Conservation (phyloP, 2,888 invertebrate species). For the Temnothorax unifasciatus region DNA sequence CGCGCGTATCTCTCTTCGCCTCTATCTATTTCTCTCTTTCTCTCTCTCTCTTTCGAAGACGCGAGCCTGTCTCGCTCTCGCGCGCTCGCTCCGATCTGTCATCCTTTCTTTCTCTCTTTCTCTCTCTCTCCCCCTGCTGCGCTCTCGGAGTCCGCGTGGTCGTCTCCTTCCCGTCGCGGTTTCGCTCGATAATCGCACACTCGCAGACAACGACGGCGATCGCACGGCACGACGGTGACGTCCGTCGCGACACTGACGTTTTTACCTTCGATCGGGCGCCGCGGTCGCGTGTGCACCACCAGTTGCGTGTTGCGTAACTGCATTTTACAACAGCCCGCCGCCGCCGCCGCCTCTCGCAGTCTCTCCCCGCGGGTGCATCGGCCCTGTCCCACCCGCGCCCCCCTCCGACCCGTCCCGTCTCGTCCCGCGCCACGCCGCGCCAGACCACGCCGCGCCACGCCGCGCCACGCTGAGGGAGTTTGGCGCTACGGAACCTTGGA, state of each 20-base stretch:
- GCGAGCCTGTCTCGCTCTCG: slow-evolving; percentile 3
- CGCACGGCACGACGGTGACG: slow-evolving; percentile 40
- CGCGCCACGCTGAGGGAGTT: slow-evolving; percentile 13
- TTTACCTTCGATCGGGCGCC: slow-evolving; percentile 62
- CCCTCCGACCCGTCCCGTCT: background rate
- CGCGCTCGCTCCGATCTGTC: background rate
- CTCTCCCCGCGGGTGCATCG: slow-evolving; percentile 40
- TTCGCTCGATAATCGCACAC: slow-evolving; percentile 50
- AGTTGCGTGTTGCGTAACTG: slow-evolving; percentile 84
- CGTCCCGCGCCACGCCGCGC: background rate
- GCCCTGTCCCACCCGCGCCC: slow-evolving; percentile 45
- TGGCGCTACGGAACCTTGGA: slow-evolving; percentile 22
- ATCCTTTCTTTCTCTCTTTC: background rate
- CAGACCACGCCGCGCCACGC: background rate
- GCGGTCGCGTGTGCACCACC: slow-evolving; percentile 81
- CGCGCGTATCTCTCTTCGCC: slow-evolving; percentile 24
- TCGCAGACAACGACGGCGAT: slow-evolving; percentile 44
- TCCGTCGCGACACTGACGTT: slow-evolving; percentile 70
- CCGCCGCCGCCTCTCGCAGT: no score
- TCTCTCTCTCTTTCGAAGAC: slow-evolving; percentile 4
- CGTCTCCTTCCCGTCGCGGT: slow-evolving; percentile 5
- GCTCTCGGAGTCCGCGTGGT: slow-evolving; percentile 24
- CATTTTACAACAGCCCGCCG: slow-evolving; percentile 68
- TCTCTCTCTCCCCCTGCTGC: slow-evolving; percentile 3
- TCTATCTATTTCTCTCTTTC: background rate